These are phyloP conservation scores for Drosophila pullipes DNA, from an alignment of 2,888 invertebrate genomes.

Conservation along the genomic window DNA sequence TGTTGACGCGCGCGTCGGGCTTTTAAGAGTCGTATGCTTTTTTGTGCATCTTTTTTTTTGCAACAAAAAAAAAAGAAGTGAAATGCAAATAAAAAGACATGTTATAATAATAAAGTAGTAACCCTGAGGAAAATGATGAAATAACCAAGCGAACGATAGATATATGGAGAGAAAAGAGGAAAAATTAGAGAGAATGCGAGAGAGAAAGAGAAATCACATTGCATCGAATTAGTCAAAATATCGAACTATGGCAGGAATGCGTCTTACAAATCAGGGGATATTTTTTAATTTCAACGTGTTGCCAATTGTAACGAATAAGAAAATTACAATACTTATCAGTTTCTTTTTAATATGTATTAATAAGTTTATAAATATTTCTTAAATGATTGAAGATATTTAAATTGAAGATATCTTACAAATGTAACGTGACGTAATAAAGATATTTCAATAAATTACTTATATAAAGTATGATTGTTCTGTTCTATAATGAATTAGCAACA, in stretches of 20 bases:
- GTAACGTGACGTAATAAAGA: neutral
- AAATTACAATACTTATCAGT: neutral
- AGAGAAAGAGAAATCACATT: neutral
- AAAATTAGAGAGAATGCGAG: neutral
- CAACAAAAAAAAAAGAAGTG: neutral
- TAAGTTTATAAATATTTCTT: neutral
- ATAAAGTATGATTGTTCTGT: neutral
- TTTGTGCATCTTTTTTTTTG: conserved; percentile 22
- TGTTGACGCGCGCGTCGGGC: conserved; percentile 41
- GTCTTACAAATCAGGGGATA: neutral
- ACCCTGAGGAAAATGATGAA: conserved; percentile 42
- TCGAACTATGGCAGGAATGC: neutral
- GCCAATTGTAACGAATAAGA: neutral
- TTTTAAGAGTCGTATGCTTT: conserved; percentile 51
- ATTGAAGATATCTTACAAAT: neutral
- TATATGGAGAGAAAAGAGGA: neutral
- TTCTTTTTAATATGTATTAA: neutral
- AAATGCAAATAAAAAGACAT: conserved; percentile 21
- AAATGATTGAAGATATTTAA: neutral
- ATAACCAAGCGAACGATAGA: neutral
- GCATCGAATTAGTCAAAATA: neutral
- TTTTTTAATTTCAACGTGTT: neutral
- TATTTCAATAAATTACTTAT: neutral
- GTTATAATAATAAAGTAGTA: conserved; percentile 40
- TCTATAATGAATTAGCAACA: neutral